Evolutionary conservation across 2,888 invertebrate genomes (phyloP).

Genomic region (Leptogaster cylindrica): DNA sequence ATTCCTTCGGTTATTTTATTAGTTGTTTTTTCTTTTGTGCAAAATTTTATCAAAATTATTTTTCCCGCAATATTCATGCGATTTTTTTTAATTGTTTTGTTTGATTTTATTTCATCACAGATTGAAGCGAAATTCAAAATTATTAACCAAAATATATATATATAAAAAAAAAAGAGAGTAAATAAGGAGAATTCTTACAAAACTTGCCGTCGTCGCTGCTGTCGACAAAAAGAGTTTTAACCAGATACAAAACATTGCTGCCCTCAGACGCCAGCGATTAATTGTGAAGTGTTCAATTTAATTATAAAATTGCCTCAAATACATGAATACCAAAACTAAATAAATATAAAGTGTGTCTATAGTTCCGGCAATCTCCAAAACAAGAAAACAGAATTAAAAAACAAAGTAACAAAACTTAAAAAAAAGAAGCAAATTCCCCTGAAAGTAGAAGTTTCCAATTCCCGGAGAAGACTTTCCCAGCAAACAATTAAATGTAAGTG

Average conservation of each 20-base stretch:
- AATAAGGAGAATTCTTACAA: no score
- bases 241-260: not conserved
- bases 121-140: not conserved
- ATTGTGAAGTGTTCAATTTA: not conserved
- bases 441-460: not conserved
- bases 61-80: not conserved
- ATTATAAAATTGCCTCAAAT: not conserved
- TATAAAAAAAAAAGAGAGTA: no score
- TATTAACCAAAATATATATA: no score
- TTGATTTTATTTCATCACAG: not conserved
- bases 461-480: conserved; percentile 16
- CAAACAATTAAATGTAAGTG: conserved; percentile 30
- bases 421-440: not conserved
- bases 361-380: not conserved
- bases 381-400: not conserved
- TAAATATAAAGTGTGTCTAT: not conserved
- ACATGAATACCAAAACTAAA: not conserved
- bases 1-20: not conserved
- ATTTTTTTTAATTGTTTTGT: not conserved
- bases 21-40: not conserved
- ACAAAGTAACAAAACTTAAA: not conserved
- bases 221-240: not conserved
- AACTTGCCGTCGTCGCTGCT: not conserved
- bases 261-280: not conserved
- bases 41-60: not conserved